A percentile compares a stretch with the other conserved stretches of the same genome.
These are phyloP conservation scores for Plecotus auritus DNA, from an alignment of 2,113 vertebrate genomes.

Conservation along the genomic window DNA sequence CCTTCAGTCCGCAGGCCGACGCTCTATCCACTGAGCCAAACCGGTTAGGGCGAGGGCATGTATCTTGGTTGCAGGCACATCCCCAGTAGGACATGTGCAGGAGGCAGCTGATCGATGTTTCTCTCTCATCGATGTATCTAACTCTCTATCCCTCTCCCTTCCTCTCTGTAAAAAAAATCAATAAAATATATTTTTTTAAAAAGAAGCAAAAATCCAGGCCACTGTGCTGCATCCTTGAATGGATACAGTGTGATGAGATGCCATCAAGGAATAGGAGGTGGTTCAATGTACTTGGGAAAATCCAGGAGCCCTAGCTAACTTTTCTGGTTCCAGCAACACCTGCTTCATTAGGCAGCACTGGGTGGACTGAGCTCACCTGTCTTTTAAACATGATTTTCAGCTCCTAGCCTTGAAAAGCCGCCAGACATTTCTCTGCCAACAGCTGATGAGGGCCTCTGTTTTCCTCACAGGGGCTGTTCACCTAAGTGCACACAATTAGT, in stretches of 20 bases:
- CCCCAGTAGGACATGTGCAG: too few species aligned
- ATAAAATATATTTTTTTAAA: background rate
- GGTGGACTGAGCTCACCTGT: background rate
- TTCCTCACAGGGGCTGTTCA: background rate
- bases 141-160: too few species aligned
- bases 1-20: too few species aligned
- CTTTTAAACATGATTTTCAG: background rate
- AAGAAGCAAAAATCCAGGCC: background rate
- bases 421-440: background rate
- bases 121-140: too few species aligned
- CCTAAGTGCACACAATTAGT: background rate
- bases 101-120: too few species aligned
- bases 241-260: fast-evolving
- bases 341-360: background rate
- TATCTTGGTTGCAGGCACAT: too few species aligned
- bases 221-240: background rate
- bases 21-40: too few species aligned
- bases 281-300: background rate
- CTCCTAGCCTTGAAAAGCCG: background rate
- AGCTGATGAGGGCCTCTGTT: background rate
- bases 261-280: background rate
- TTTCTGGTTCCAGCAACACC: background rate
- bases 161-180: too few species aligned
- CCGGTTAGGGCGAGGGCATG: too few species aligned
- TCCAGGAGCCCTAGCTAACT: background rate